These are phyloP conservation scores for Gerris lacustris DNA, from an alignment of 2,888 invertebrate species.

Conservation along the genomic window DNA sequence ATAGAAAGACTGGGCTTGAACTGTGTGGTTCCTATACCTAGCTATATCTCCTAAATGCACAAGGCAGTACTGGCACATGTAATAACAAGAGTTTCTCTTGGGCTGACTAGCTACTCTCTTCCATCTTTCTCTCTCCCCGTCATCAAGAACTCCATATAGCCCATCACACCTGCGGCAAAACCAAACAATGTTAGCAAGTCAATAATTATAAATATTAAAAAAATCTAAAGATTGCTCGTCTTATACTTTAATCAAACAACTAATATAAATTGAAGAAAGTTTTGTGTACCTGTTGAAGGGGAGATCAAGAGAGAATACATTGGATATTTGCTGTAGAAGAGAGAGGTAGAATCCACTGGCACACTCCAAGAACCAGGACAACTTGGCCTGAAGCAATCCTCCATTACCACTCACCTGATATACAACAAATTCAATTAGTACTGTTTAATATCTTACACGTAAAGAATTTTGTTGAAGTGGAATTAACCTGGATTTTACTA, in stretches of 20 bases:
- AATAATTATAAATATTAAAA: too few species aligned
- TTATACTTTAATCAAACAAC: too few species aligned
- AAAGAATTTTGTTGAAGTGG: conserved; percentile 16
- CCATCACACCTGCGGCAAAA: conserved; percentile 19
- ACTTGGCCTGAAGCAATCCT: conserved; percentile 47
- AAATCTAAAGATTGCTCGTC: too few species aligned
- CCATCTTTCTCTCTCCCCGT: not conserved
- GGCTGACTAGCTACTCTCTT: conserved; percentile 35
- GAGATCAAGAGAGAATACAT: conserved; percentile 65
- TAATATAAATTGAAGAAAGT: too few species aligned
- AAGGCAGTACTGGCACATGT: conserved; percentile 77
- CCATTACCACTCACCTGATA: conserved; percentile 34
- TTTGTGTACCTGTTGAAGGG: conserved; percentile 50
- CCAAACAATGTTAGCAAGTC: too few species aligned
- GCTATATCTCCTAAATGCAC: conserved; percentile 80
- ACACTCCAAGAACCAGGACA: conserved; percentile 68
- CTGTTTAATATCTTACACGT: conserved; percentile 52
- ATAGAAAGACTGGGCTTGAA: conserved; percentile 74
- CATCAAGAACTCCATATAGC: conserved; percentile 19
- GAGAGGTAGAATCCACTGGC: conserved; percentile 76
- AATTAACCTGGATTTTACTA: not conserved
- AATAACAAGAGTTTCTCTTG: conserved; percentile 60
- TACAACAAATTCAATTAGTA: conserved; percentile 37
- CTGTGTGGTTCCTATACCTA: conserved; percentile 65
- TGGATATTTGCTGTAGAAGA: conserved; percentile 67